Conservation (phyloP, 1,140 invertebrate species). For the Melitaea cinxia region DNA sequence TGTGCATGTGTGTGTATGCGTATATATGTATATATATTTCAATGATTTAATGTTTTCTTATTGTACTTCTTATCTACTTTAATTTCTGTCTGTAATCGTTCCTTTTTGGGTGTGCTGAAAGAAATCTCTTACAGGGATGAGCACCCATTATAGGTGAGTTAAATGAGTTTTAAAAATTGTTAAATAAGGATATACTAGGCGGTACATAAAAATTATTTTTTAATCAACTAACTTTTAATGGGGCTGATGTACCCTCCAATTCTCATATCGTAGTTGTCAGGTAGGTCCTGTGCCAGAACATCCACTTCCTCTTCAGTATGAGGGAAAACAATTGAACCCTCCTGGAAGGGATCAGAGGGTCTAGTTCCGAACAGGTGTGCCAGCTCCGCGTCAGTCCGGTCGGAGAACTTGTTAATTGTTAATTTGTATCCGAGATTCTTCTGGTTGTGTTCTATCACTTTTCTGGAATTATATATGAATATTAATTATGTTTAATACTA, state of each 20-base stretch:
- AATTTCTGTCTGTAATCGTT: no score
- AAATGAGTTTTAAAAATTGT: no score
- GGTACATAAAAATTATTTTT: no score
- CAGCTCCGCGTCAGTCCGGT: conserved; percentile 50
- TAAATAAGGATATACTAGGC: no score
- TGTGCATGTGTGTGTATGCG: no score
- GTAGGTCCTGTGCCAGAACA: conserved; percentile 74
- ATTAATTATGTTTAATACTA: neutral
- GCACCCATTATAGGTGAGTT: no score
- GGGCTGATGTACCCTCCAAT: conserved; percentile 93
- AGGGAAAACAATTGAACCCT: conserved; percentile 86
- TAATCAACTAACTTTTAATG: conserved; percentile 87
- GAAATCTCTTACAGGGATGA: no score
- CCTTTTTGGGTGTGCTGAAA: no score
- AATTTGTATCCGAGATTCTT: conserved; percentile 57
- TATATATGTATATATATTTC: no score
- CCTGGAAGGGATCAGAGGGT: conserved; percentile 59
- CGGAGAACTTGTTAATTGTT: conserved; percentile 58
- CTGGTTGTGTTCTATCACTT: conserved; percentile 47
- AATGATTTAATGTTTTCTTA: no score
- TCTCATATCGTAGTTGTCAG: conserved; percentile 91
- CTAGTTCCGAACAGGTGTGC: conserved; percentile 38
- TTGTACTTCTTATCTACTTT: no score
- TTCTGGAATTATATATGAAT: conserved; percentile 17
- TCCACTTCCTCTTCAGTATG: conserved; percentile 71